Conservation (phyloP, 2,888 invertebrate genomes). For the Synergus umbraculus region DNA sequence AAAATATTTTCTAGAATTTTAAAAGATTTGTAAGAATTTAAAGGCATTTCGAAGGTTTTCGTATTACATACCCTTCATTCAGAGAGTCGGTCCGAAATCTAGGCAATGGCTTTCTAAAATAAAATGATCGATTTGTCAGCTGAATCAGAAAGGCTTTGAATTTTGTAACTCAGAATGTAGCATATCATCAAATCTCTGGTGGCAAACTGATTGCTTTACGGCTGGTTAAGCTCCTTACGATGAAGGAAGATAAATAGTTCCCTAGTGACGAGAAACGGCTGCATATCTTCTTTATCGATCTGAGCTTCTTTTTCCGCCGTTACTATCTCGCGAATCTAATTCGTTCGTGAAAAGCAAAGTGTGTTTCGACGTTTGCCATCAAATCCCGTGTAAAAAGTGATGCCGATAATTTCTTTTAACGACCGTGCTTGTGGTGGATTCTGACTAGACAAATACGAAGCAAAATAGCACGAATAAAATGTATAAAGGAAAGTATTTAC, state of each 20-base stretch:
- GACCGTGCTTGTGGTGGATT: too few relatives aligned
- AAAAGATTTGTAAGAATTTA: too few relatives aligned
- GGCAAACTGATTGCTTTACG: slow-evolving; percentile 35
- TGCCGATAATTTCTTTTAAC: background rate
- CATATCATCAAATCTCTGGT: slow-evolving; percentile 11
- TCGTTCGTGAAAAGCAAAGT: background rate
- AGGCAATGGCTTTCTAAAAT: background rate
- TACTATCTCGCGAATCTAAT: background rate
- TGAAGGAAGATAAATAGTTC: slow-evolving; percentile 36
- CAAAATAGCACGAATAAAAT: too few relatives aligned
- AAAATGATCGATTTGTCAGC: background rate
- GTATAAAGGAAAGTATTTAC: too few relatives aligned
- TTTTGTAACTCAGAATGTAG: slow-evolving; percentile 14
- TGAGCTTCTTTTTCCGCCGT: background rate
- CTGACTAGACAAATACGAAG: too few relatives aligned
- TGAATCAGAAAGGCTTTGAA: background rate
- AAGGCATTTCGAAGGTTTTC: too few relatives aligned
- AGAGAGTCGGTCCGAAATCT: background rate
- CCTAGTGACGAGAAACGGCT: slow-evolving; percentile 4
- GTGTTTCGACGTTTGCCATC: background rate
- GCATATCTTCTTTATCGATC: slow-evolving; percentile 34
- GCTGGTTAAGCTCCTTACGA: slow-evolving; percentile 17
- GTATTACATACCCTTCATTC: too few relatives aligned
- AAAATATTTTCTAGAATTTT: too few relatives aligned
- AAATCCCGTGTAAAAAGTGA: background rate